Evolutionary conservation across 2,113 vertebrate species (phyloP), one percentile per base, ranked within the genome.

Genomic region (Daphoenositta chrysoptera): DNA sequence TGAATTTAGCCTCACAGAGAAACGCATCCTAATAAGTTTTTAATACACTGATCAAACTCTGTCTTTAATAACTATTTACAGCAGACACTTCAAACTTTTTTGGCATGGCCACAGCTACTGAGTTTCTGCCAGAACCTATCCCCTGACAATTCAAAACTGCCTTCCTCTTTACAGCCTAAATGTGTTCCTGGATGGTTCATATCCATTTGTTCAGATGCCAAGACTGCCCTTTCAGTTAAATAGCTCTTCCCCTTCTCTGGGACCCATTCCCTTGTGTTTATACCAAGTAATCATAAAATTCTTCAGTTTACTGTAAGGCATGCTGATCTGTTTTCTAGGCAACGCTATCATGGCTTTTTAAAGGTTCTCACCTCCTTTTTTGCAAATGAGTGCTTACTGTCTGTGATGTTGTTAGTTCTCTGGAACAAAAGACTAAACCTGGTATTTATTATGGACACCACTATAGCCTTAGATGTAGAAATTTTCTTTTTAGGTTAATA

Each of bases 301-400:
- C 60, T 80, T 89, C 66, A 69, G 53, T 89, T 79, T 92, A 83
- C 44, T 71, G 27, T n/a, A 61, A 95, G 56, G 64, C 45, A 87
- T 61, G 79, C 73, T 91, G 85, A 84, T 91, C 60, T 92, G 45
- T 89, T 97, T 90, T 96, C 68, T 90, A 91, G 84, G 79, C 71
- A 97, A 22, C 4, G 8, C 40, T 56, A 56, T 31, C 44, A 21
- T 35, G n/a, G 3, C 8, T 68, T 89, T 93, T 93, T 40, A 75
- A 83, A 93, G 30, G 26, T 69, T 94, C 87, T 93, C 17, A 9
- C 60, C 61, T 94, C 54, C 65, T 89, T 70, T 91, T 95, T 65
- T 86, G 35, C 42, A 90, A 93, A 60, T 68, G 56, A 94, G 18
- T 53, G 11, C 7, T 87, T 93, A 42, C 10, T 68, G 47, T 4